Evolutionary conservation across 2,888 invertebrate species (phyloP).

Genomic region (Drosophila acutilabella): DNA sequence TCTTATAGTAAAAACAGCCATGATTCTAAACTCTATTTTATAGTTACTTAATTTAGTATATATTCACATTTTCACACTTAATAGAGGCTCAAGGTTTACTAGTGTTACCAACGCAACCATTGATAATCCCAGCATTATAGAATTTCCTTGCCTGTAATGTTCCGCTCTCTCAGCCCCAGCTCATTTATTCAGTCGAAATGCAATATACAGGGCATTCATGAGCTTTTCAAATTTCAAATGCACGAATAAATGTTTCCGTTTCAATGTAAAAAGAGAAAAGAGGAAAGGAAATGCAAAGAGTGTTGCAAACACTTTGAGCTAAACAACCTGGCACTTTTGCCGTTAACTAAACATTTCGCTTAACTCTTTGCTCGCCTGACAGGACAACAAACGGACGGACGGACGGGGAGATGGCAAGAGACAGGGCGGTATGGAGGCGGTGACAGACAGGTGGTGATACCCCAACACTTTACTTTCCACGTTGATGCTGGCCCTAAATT

Average conservation of each 20-base stretch:
- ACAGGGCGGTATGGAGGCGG: not conserved
- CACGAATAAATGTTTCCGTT: constrained; percentile 27
- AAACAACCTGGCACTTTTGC: constrained; percentile 47
- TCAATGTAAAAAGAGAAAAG: not conserved
- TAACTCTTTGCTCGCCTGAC: constrained; percentile 12
- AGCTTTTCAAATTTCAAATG: constrained; percentile 25
- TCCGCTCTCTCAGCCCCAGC: constrained; percentile 26
- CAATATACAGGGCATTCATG: constrained; percentile 26
- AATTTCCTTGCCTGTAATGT: constrained; percentile 35
- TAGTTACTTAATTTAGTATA: too few relatives aligned
- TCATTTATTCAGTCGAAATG: constrained; percentile 10
- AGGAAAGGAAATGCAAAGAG: not conserved
- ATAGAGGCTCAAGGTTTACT: not conserved
- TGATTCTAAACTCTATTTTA: not conserved
- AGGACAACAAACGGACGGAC: constrained; percentile 14
- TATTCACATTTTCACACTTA: not conserved
- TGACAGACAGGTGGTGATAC: constrained; percentile 29
- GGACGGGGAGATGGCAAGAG: not conserved
- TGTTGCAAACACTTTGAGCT: constrained; percentile 49
- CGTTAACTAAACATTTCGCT: constrained; percentile 44
- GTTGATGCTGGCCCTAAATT: constrained; percentile 52
- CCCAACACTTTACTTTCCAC: constrained; percentile 39
- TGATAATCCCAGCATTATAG: constrained; percentile 24
- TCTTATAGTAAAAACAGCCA: not conserved
- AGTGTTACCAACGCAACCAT: constrained; percentile 8